Evolutionary conservation across 2,888 invertebrate species (phyloP), one percentile per base, ranked within the genome.

Genomic region (Stenichneumon culpator): DNA sequence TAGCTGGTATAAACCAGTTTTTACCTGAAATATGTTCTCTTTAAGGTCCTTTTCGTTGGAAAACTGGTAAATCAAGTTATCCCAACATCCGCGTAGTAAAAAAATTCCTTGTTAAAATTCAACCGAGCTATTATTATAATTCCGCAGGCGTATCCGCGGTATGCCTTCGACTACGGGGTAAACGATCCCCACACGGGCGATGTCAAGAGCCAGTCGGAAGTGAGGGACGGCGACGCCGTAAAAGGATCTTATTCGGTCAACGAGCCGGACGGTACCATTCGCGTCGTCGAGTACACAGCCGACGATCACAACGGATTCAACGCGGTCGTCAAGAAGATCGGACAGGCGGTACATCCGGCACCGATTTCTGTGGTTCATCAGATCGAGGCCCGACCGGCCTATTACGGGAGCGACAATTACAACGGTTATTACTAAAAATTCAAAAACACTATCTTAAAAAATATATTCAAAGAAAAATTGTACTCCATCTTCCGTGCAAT

Each of bases 261-360:
- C 87, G 92, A 92, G 67, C 91, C 92, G 36, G 92, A 92, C 82
- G 92, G 92, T 63, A 92, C 91, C 60, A 89, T 92, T 19, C 90
- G 92, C 52, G 89, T 92, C 60, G 92, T 92, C 67, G 92, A 92
- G 79, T 92, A 92, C 79, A 92, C 92, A 3, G 92, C 92, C 5
- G 92, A 92, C 86, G 91, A 91, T 80, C 91, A 91, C 87, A 92
- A 92, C 84, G 92, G 92, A 69, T 93, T 92, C 78, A 92, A 92
- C 84, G 92, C 92, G 14, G 90, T 92, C 5, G 92, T 92, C 25
- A 92, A 92, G 87, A 92, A 92, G 77, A 91, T 92, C 70, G 92
- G 92, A 7, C 91, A 92, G 3, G 89, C 92, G 28, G 83, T 89
- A 11, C 92, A 93, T 86, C 92, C 82, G 7, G 74, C 86, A 32